Base-by-base conservation (phyloP, 2,888 invertebrate species). In the Alloscopus bannaensis region DNA sequence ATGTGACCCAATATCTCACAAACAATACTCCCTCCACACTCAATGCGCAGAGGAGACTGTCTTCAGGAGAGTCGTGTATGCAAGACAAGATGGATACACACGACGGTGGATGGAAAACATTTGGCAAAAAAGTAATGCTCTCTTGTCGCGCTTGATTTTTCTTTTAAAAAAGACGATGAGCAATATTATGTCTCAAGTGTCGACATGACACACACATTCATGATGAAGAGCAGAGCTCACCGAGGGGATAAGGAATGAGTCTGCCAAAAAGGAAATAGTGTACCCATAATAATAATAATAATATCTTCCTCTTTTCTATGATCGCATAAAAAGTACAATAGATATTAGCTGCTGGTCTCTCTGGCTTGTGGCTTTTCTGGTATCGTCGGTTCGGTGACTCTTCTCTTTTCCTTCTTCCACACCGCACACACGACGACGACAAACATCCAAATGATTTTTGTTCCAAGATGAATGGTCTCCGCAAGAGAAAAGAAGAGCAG, bases 371-470 rank as follows among this genome's bases (percentile, higher is more conserved):
- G n/a, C n/a, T n/a, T n/a, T n/a, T n/a, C n/a, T 40, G 60, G 57
- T 57, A 28, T 22, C 28, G 57, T 36, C 6, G 36, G 36, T 6
- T 8, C 36, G 6, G 13, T 57, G 28, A 20, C 65, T 57, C 22
- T n/a, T n/a, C n/a, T n/a, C n/a, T n/a, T n/a, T n/a, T n/a, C n/a
- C n/a, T n/a, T n/a, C n/a, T n/a, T 52, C 52, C 22, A 64, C 47
- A 47, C 36, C 36, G 45, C 3, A 45, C 57, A 28, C 29, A 47
- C 26, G 62, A 57, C n/a, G n/a, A 52, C 26, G 28, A 57, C 6
- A 55, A 73, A 70, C 2, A 42, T 73, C 65, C 62, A 76, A 76
- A 76, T 76, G 68, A 68, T 76, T n/a, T n/a, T n/a, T n/a, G n/a
- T 76, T 40, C 60, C 47, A 76, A 73, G 75, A 76, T 60, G 75